These are phyloP conservation scores for Argyrosomus japonicus DNA, from an alignment of 2,113 vertebrate species.

Conservation along the genomic window DNA sequence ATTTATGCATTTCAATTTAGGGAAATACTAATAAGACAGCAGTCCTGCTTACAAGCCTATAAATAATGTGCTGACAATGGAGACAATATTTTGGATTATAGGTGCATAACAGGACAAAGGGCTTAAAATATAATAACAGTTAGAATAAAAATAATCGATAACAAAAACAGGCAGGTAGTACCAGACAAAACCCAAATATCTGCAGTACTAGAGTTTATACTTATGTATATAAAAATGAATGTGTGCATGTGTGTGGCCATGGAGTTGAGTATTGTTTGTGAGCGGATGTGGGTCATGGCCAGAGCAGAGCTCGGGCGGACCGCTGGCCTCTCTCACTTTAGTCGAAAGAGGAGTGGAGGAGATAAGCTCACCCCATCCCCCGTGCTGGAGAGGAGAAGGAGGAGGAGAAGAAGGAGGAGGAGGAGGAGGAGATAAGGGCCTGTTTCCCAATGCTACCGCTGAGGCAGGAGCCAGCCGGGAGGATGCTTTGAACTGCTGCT, in stretches of 20 bases:
- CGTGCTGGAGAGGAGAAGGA: conserved; percentile 55
- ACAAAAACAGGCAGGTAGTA: background rate
- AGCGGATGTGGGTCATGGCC: conserved; percentile 78
- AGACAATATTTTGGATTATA: background rate
- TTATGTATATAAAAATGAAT: conserved; percentile 25
- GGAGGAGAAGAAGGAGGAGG: conserved; percentile 62
- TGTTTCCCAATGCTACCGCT: conserved; percentile 79
- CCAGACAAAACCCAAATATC: background rate
- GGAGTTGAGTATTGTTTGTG: conserved; percentile 48
- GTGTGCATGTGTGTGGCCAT: conserved; percentile 53
- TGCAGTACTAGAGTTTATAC: background rate
- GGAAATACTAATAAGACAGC: background rate
- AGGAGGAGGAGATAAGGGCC: conserved; percentile 74
- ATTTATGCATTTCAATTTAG: background rate
- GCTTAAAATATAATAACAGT: conserved; percentile 6
- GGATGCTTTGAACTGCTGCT: conserved; percentile 79
- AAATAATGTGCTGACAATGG: background rate
- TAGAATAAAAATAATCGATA: background rate
- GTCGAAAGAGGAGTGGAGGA: conserved; percentile 74
- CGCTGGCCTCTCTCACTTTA: conserved; percentile 74
- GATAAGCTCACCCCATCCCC: conserved; percentile 77
- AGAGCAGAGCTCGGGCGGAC: conserved; percentile 65
- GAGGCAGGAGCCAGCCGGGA: conserved; percentile 71
- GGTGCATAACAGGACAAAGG: background rate
- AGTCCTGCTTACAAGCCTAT: background rate